Percentiles rank a stretch among this genome's conserved stretches.
phyloP scores from a whole-genome alignment of 2,888 invertebrate genomes.

The Rugalucina vietnamica region DNA sequence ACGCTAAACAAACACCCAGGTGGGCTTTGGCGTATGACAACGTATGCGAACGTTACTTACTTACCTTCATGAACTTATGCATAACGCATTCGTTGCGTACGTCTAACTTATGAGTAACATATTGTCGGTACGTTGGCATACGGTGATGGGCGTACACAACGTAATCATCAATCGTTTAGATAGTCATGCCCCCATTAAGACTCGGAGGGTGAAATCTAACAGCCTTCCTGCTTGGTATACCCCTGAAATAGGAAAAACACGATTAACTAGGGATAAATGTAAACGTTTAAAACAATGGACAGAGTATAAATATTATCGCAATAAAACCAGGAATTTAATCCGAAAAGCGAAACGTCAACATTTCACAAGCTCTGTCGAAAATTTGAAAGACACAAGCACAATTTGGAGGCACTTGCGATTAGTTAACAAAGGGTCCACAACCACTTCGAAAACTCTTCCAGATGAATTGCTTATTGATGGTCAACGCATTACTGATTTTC shows the following conservation, averaged over 20 bases:
- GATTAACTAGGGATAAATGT: background rate
- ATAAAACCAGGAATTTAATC: background rate
- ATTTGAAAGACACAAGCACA: background rate
- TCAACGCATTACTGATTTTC: background rate
- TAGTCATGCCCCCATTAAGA: background rate
- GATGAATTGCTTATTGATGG: background rate
- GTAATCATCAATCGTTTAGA: background rate
- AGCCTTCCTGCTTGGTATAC: background rate
- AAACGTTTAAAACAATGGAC: background rate
- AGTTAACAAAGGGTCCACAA: background rate
- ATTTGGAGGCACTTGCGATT: background rate
- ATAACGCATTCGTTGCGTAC: too few relatives aligned
- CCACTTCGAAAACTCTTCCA: background rate
- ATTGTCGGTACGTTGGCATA: too few relatives aligned
- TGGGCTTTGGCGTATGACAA: too few relatives aligned
- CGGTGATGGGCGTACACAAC: background rate
- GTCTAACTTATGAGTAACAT: too few relatives aligned
- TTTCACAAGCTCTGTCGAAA: background rate
- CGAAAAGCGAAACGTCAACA: background rate
- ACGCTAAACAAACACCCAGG: too few relatives aligned
- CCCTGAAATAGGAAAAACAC: background rate
- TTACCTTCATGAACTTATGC: too few relatives aligned
- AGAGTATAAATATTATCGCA: background rate
- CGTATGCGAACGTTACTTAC: too few relatives aligned
- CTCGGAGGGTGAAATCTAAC: background rate